Percentiles rank a stretch among this genome's conserved stretches.
These are phyloP conservation scores for Nycticebus coucang DNA, from an alignment of 2,113 vertebrate genomes.

Conservation along the genomic window DNA sequence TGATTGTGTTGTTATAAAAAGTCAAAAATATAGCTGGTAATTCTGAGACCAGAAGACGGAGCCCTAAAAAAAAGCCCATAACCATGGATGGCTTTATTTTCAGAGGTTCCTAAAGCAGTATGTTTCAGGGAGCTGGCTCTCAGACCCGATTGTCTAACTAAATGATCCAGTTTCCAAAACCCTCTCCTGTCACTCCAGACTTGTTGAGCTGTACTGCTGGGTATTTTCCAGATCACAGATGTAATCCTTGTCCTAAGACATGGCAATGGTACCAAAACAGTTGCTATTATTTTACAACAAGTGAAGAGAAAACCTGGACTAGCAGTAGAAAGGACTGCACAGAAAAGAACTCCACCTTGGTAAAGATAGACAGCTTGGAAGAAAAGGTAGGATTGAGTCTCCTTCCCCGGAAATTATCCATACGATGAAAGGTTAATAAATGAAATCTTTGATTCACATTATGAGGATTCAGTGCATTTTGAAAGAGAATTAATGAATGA, in stretches of 20 bases:
- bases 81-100: background rate
- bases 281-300: conserved; percentile 62
- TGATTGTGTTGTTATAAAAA: background rate
- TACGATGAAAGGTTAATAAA: background rate
- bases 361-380: conserved; percentile 52
- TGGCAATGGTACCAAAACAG: conserved; percentile 66
- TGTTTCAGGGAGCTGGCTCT: background rate
- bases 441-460: background rate
- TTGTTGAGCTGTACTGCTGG: background rate
- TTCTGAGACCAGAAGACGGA: background rate
- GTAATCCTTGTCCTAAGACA: conserved; percentile 68
- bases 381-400: conserved; percentile 61
- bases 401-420: background rate
- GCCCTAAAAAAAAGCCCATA: background rate
- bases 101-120: background rate
- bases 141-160: background rate
- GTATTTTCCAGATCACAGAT: conserved; percentile 67
- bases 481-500: background rate
- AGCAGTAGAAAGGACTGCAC: conserved; percentile 53
- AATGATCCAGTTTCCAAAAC: background rate
- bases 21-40: background rate
- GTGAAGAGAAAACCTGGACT: conserved; percentile 63
- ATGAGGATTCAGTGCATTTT: background rate
- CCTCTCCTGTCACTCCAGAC: background rate
- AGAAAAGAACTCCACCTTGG: conserved; percentile 54